Evolutionary conservation across 2,113 vertebrate species (phyloP), one percentile per base, ranked within the genome.

Genomic region (Chloropsis hardwickii): DNA sequence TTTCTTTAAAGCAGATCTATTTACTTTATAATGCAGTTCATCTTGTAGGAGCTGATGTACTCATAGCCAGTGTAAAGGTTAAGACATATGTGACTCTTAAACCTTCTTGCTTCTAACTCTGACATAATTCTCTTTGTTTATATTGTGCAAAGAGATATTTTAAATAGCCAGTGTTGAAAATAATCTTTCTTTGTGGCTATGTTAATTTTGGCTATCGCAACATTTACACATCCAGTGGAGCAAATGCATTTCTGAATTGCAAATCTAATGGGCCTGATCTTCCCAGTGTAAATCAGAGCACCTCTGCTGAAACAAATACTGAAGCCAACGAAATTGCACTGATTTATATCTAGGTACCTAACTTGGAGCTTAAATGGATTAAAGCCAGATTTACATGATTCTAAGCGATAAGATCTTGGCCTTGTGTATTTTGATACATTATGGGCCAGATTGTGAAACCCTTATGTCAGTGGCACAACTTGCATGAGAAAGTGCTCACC

Each of bases 1-100:
- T 99, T 99, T 99, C 97, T 97, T 97, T 97, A 95, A 97, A 98
- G 98, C 98, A 98, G 97, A 98, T 98, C 98, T 98, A 98, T 99
- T 99, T 99, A 98, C 98, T 99, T 98, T 98, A 97, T 98, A 99
- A 99, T 98, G 98, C 97, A 98, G 98, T 98, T 98, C 98, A 97
- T 97, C 98, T 98, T 98, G 98, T 98, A 98, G 98, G 96, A 98
- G 97, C 97, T 97, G 98, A 98, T 98, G 98, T 98, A 98, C 98
- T 98, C 97, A 95, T 97, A 97, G 97, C 98, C 95, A 97, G 96
- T 98, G 98, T 97, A 99, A 99, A 99, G 99, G 99, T 99, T 99
- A 99, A 97, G 98, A 98, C 97, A 96, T 92, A 88, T 95, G 96
- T 60, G 90, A 97, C 96, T 98, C 98, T 98, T 97, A 98, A 98